Evolutionary conservation across 2,113 vertebrate genomes (phyloP), one percentile per base, ranked within the genome.

Genomic region (Xiphophorus hellerii): DNA sequence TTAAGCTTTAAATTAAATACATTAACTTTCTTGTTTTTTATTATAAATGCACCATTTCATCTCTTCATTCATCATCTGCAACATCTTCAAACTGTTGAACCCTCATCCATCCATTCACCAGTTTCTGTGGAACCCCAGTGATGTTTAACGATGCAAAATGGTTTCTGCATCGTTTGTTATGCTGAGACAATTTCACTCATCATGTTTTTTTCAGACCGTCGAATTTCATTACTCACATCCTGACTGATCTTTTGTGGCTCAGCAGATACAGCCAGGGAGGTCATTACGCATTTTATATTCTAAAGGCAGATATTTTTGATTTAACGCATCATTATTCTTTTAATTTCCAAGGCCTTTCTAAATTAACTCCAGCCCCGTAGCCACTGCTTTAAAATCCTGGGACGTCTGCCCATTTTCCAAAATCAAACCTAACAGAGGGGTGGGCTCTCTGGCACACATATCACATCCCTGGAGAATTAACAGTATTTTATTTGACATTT

Each of bases 321-420:
- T 68, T 54, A 63, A 78, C 66, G 62, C 27, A 11, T 67, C 15
- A n/a, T 73, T 17, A 28, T 58, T 78, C 39, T 17, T 51, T 73
- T 62, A 6, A 72, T 80, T 87, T 82, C 61, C 70, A 37, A 84
- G 44, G 28, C 11, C 1, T 13, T 12, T 22, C 22, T 80, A 71
- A 83, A 86, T 39, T 8, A 58, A n/a, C 63, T 27, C 67, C 64
- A 28, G 68, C 61, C 58, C 27, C 3, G 8, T 6, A 3, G 20
- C 25, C 51, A 9, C 51, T 68, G 15, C 66, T 84, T 67, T 78
- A 22, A 81, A 48, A 81, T 76, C 85, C 69, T 51, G 44, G n/a
- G 44, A 35, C 62, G 71, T 35, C 10, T 69, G n/a, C 37, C 62
- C 25, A 42, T 87, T 90, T 90, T 89, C 86, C 83, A 77, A 77